phyloP scores from a whole-genome alignment of 1,140 invertebrate genomes.

The Tyrophagus putrescentiae region DNA sequence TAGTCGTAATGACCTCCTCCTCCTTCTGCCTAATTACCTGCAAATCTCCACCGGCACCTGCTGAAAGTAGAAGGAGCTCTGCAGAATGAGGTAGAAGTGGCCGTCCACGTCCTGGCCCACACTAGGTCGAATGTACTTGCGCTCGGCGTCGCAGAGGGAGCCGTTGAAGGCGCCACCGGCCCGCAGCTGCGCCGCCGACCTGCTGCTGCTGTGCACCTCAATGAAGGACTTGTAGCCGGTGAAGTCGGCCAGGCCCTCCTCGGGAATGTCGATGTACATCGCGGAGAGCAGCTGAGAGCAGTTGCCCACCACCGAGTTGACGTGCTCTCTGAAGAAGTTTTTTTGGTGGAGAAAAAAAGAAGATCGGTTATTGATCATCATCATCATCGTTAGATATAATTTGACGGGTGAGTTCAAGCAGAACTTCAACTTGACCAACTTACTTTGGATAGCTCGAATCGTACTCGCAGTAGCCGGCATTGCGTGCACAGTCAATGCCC shows the following conservation, averaged over 20 bases:
- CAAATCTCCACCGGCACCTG: slow-evolving; percentile 29
- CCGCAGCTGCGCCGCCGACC: slow-evolving; percentile 25
- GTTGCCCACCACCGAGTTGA: slow-evolving; percentile 23
- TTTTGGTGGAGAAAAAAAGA: slow-evolving; percentile 6
- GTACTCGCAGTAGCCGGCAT: slow-evolving; percentile 7
- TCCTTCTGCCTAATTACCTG: slow-evolving; percentile 16
- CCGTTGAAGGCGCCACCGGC: slow-evolving; percentile 23
- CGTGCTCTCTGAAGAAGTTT: slow-evolving; percentile 21
- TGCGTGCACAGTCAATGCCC: slow-evolving; percentile 7
- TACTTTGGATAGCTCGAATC: slow-evolving; percentile 10
- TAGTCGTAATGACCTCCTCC: background rate
- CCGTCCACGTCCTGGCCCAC: slow-evolving; percentile 26
- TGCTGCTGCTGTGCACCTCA: slow-evolving; percentile 12
- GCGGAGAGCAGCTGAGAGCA: slow-evolving; percentile 24
- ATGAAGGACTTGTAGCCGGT: slow-evolving; percentile 22
- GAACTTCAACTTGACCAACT: too few species aligned
- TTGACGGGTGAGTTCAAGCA: too few species aligned
- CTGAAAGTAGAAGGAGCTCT: slow-evolving; percentile 25
- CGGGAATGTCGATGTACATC: slow-evolving; percentile 29
- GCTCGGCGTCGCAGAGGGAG: slow-evolving; percentile 27
- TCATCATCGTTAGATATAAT: too few species aligned
- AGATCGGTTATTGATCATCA: too few species aligned
- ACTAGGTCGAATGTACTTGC: slow-evolving; percentile 25
- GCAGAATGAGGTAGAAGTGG: slow-evolving; percentile 27
- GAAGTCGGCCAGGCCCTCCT: slow-evolving; percentile 28